Conservation (phyloP, 1,140 invertebrate species). For the Anastrepha ludens region DNA sequence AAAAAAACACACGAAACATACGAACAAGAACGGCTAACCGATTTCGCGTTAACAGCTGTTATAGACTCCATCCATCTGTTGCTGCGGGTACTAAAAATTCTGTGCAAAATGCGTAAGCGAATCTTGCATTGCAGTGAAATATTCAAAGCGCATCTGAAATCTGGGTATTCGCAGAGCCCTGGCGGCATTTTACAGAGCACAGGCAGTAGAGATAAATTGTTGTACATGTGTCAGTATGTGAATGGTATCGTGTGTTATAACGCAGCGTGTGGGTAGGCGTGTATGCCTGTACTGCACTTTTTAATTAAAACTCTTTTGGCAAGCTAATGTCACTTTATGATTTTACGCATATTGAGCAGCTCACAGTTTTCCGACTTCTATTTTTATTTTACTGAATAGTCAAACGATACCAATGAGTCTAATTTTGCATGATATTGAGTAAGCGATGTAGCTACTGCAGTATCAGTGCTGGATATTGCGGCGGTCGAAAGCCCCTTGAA, state of each 20-base stretch:
- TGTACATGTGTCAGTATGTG: neutral
- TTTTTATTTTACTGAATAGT: neutral
- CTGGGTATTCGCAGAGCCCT: no score
- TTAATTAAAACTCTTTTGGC: neutral
- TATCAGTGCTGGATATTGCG: neutral
- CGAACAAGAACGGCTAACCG: neutral
- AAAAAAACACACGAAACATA: no score
- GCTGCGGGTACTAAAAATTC: neutral
- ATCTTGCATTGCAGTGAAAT: neutral
- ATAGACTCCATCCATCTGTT: neutral
- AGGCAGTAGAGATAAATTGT: neutral
- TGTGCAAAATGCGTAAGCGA: neutral
- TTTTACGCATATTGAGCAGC: no score
- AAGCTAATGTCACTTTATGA: no score
- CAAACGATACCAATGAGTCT: neutral
- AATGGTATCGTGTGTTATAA: neutral
- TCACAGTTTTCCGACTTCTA: neutral
- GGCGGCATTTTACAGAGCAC: no score
- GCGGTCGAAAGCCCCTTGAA: no score
- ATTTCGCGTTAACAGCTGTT: neutral
- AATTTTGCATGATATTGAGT: no score
- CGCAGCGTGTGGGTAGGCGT: neutral
- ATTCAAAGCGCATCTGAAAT: neutral
- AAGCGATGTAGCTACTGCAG: no score
- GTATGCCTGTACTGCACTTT: neutral